phyloP scores from a whole-genome alignment of 2,113 vertebrate genomes.

The Callipepla californica region DNA sequence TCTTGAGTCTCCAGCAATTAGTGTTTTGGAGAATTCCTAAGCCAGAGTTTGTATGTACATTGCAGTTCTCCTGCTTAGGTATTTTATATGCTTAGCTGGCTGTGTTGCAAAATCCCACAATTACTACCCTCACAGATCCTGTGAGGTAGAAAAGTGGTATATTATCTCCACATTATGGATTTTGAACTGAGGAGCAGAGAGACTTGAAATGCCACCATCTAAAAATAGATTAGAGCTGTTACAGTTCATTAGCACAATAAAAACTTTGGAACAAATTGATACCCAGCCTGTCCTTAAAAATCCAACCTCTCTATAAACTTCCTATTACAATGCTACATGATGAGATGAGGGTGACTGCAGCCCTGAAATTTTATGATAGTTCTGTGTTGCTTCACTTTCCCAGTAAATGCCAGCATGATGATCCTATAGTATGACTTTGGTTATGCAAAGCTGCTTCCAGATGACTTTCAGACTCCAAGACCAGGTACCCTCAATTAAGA shows the following conservation, averaged over 20 bases:
- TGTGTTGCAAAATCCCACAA: background rate
- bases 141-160: constrained; percentile 15
- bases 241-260: constrained; percentile 66
- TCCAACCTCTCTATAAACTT: constrained; percentile 49
- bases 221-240: constrained; percentile 69
- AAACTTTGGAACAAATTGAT: constrained; percentile 64
- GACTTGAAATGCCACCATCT: constrained; percentile 62
- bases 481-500: background rate
- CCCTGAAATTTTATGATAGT: constrained; percentile 40
- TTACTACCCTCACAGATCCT: background rate
- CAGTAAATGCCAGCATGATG: background rate
- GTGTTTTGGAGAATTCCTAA: background rate
- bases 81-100: background rate
- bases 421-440: background rate
- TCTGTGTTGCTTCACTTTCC: background rate
- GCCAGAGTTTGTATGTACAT: background rate
- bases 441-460: background rate
- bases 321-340: background rate
- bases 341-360: constrained; percentile 16
- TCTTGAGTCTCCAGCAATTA: background rate
- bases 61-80: background rate
- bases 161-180: constrained; percentile 55
- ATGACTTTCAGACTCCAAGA: constrained; percentile 24
- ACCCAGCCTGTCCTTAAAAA: constrained; percentile 59
- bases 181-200: constrained; percentile 32